Conservation (phyloP, 2,797 vertebrate genomes). For the Spheniscus humboldti region DNA sequence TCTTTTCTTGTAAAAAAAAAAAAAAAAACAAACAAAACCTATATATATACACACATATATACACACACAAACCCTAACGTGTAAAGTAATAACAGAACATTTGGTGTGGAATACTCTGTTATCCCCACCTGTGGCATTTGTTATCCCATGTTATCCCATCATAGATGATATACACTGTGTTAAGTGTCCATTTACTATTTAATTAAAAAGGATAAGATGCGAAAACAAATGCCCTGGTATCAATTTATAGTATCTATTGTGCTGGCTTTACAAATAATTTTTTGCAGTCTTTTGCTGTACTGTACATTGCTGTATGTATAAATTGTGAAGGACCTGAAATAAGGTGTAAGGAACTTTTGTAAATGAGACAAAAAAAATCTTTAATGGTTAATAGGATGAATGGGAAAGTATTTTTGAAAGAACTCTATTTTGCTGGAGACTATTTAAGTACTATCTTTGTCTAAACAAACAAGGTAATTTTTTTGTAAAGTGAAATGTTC, state of each 20-base stretch:
- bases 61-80: conserved; percentile 65
- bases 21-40: conserved; percentile 40
- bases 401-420: conserved; percentile 99
- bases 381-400: conserved; percentile 95
- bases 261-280: conserved; percentile 85
- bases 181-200: conserved; percentile 76
- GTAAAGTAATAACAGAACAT: conserved; percentile 77
- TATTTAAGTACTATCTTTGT: conserved; percentile 99
- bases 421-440: conserved; percentile 99
- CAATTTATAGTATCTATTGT: conserved; percentile 81
- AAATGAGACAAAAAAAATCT: conserved; percentile 84
- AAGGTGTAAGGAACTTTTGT: conserved; percentile 87
- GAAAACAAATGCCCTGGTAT: conserved; percentile 81
- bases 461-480: conserved; percentile 87
- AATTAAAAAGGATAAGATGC: conserved; percentile 75
- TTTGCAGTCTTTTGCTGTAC: conserved; percentile 84
- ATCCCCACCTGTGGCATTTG: conserved; percentile 64
- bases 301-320: conserved; percentile 87
- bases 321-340: conserved; percentile 88
- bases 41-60: not conserved
- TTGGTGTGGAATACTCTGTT: conserved; percentile 69
- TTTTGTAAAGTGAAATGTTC: conserved; percentile 99
- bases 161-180: conserved; percentile 67
- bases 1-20: conserved; percentile 82
- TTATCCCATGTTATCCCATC: conserved; percentile 62